phyloP scores from a whole-genome alignment of 2,797 vertebrate genomes.

The Rhinogobio ventralis region DNA sequence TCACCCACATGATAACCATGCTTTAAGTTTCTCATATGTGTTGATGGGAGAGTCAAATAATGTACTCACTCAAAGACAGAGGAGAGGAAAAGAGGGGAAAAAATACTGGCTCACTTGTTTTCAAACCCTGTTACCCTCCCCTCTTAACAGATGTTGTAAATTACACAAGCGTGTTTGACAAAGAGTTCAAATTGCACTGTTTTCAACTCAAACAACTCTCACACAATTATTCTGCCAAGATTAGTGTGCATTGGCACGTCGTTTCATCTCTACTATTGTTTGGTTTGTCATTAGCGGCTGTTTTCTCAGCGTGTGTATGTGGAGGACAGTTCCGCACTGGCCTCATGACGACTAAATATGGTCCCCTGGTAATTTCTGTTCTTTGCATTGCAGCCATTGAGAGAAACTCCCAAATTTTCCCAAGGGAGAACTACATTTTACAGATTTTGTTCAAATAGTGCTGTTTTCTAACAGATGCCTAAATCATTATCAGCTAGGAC shows the following conservation, averaged over 20 bases:
- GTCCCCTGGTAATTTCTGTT: slow-evolving; percentile 56
- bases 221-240: slow-evolving; percentile 89
- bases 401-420: not conserved
- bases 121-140: slow-evolving; percentile 66
- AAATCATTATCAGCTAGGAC: not conserved
- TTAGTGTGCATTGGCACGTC: slow-evolving; percentile 83
- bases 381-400: slow-evolving; percentile 10
- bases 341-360: slow-evolving; percentile 72
- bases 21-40: slow-evolving; percentile 37
- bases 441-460: slow-evolving; percentile 1
- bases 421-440: not conserved
- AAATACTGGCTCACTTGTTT: slow-evolving; percentile 68
- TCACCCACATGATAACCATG: slow-evolving; percentile 52
- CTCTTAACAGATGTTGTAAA: slow-evolving; percentile 85
- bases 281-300: slow-evolving; percentile 89
- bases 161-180: slow-evolving; percentile 82
- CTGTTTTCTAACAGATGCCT: not conserved
- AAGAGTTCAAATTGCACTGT: slow-evolving; percentile 84
- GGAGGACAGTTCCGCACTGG: slow-evolving; percentile 58
- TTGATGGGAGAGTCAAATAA: slow-evolving; percentile 48
- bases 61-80: slow-evolving; percentile 40
- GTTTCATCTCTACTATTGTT: slow-evolving; percentile 84
- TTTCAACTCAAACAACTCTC: slow-evolving; percentile 86
- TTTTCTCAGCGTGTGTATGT: slow-evolving; percentile 69
- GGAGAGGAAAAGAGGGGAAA: slow-evolving; percentile 8